Evolutionary conservation across 2,888 invertebrate genomes (phyloP).

Genomic region (Drosophila paracracens): DNA sequence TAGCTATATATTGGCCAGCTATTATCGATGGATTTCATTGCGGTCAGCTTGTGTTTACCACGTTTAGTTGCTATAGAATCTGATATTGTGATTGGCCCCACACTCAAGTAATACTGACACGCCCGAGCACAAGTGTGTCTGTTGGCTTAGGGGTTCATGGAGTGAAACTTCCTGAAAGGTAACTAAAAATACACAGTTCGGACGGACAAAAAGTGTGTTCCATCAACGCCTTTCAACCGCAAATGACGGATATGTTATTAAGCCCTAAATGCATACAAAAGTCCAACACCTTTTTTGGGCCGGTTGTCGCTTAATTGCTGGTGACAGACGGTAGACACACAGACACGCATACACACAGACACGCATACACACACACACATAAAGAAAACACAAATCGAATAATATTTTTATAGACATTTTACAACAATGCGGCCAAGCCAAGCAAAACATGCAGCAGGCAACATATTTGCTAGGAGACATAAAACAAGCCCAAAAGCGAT

Average conservation of each 20-base stretch:
- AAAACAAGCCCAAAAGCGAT: constrained; percentile 69
- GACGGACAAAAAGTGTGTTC: neutral
- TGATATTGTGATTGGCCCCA: constrained; percentile 27
- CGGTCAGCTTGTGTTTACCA: neutral
- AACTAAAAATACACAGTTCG: constrained; percentile 26
- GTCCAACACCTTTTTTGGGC: constrained; percentile 49
- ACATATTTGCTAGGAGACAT: constrained; percentile 54
- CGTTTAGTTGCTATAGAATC: constrained; percentile 22
- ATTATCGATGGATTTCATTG: neutral
- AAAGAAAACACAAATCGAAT: constrained; percentile 67
- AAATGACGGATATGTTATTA: constrained; percentile 44
- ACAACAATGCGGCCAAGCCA: constrained; percentile 65
- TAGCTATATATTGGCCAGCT: neutral
- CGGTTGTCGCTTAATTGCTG: constrained; percentile 74
- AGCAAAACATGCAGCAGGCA: constrained; percentile 53
- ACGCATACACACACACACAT: constrained; percentile 5
- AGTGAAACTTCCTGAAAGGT: constrained; percentile 51
- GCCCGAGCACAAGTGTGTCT: constrained; percentile 13
- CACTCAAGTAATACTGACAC: constrained; percentile 10
- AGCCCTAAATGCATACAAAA: constrained; percentile 31
- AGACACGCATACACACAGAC: constrained; percentile 16
- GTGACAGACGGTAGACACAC: constrained; percentile 71
- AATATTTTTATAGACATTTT: constrained; percentile 77
- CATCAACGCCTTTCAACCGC: constrained; percentile 42
- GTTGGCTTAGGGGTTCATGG: constrained; percentile 19